Evolutionary conservation across 2,888 invertebrate genomes (phyloP), one percentile per base, ranked within the genome.

Genomic region (Eilema sororculum): DNA sequence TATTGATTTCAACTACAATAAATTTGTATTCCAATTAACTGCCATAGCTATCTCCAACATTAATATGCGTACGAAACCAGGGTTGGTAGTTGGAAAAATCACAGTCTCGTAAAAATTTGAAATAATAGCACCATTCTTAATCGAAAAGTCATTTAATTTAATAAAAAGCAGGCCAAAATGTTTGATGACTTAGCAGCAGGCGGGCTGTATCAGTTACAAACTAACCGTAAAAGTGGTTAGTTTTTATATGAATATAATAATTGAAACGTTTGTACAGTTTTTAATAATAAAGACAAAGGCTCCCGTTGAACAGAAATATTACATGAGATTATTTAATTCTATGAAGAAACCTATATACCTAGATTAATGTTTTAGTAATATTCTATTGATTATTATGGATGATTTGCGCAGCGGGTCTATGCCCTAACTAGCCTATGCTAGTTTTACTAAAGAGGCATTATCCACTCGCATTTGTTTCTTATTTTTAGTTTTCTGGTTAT

Each of bases 221-320:
- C 20, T 30, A 60, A 60, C 59, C 16, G 59, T 60, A 20, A 20
- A 30, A 59, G 59, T 59, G 59, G 0, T 16, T 59, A 59, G 62
- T 62, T 62, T 62, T 62, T 37, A 62, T 62, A 62, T 33, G 33
- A 37, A 33, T 62, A 41, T 62, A 28, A 60, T 60, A 60, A 60
- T 60, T 60, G 59, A 60, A 60, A 60, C 20, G 59, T 60, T 28
- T 28, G 59, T 60, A 60, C 30, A 60, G 30, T 60, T 60, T 60
- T 62, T 37, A 62, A 62, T 62, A 62, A 37, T 61, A 67, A 62
- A 72, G 30, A 60, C 30, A 30, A n/a, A 30, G 20, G 20, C 20
- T 8, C 16, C 30, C 30, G 59, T 60, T 60, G 30, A 30, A 30
- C 1, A 60, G 59, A 28, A 30, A 30, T 25, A 60, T 30, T 60